Evolutionary conservation across 2,113 vertebrate species (phyloP), one percentile per base, ranked within the genome.

Genomic region (Oreotrochilus melanogaster): DNA sequence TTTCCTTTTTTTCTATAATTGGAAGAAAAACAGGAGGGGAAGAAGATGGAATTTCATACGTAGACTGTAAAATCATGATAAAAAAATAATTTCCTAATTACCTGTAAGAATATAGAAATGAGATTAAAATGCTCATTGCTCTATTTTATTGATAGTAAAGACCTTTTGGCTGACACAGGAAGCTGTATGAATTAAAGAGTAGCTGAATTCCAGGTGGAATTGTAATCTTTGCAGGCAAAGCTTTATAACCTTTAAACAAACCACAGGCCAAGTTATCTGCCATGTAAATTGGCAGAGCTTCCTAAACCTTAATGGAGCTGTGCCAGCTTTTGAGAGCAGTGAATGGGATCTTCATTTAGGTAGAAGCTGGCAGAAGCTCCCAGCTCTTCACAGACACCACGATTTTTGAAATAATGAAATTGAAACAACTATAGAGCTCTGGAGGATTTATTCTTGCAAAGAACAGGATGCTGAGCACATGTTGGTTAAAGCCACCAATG

Each of bases 161-260:
- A 33, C 42, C 30, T 92, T 86, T 81, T 57, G 92, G 43, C 60
- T 92, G 67, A 33, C 35, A 35, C 9, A 28, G 31, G 67, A 60
- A 92, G 43, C 75, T 76, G 51, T 48, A 54, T 58, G 30, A 96
- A 93, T 76, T 62, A 84, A 67, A 93, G 65, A 64, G 43, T 4
- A 86, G 31, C 60, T 64, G 43, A 89, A 87, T 89, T 91, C 94
- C 80, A 39, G 2, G 0, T 67, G 91, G 80, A 91, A 87, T 78
- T 81, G 28, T 50, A 33, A 42, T 74, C 66, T 85, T 89, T 84
- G 35, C 65, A 82, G 78, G 78, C 19, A 65, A 69, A 91, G 84
- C 61, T 81, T 81, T 75, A 22, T 71, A 93, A 91, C 83, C 91
- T 92, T 92, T 95, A 82, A 92, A 82, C 57, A 92, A 87, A 87